A percentile compares a stretch with the other conserved stretches of the same genome.
Evolutionary conservation across 2,113 vertebrate species (phyloP).

Genomic region (Macaca mulatta): DNA sequence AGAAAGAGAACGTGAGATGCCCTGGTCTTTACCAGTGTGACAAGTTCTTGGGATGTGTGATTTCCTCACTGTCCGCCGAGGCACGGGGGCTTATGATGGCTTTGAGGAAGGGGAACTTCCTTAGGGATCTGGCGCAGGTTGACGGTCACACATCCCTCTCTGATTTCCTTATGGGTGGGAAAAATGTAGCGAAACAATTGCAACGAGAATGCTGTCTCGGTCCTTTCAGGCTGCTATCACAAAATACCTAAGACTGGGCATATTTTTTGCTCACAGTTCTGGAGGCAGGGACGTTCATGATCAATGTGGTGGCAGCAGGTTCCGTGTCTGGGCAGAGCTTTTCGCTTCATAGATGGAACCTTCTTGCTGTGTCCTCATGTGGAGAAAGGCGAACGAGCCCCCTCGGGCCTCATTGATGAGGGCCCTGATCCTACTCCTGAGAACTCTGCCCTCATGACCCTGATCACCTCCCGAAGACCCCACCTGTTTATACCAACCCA

Average conservation of each 20-base stretch:
- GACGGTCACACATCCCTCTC: too few relatives aligned
- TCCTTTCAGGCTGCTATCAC: not conserved
- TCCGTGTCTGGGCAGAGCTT: not conserved
- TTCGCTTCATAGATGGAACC: rapidly evolving
- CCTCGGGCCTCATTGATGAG: not conserved
- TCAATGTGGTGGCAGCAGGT: rapidly evolving
- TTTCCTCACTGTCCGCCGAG: not conserved
- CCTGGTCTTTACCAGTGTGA: slow-evolving; percentile 14
- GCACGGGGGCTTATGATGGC: rapidly evolving
- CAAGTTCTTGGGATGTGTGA: not conserved
- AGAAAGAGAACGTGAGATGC: not conserved
- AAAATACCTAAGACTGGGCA: not conserved
- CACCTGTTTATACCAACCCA: rapidly evolving
- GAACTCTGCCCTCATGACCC: too few relatives aligned
- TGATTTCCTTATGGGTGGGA: too few relatives aligned
- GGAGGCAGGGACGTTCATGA: not conserved
- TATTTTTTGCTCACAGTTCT: not conserved
- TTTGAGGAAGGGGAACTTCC: not conserved
- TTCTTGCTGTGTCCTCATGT: rapidly evolving
- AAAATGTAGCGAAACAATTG: rapidly evolving
- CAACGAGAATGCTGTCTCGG: rapidly evolving
- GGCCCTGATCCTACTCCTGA: rapidly evolving
- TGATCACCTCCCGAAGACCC: not conserved
- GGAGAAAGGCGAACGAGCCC: rapidly evolving
- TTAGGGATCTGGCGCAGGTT: rapidly evolving